A percentile compares a stretch with the other conserved stretches of the same genome.
phyloP scores from a whole-genome alignment of 2,797 vertebrate genomes.

The Sebastes reedi region DNA sequence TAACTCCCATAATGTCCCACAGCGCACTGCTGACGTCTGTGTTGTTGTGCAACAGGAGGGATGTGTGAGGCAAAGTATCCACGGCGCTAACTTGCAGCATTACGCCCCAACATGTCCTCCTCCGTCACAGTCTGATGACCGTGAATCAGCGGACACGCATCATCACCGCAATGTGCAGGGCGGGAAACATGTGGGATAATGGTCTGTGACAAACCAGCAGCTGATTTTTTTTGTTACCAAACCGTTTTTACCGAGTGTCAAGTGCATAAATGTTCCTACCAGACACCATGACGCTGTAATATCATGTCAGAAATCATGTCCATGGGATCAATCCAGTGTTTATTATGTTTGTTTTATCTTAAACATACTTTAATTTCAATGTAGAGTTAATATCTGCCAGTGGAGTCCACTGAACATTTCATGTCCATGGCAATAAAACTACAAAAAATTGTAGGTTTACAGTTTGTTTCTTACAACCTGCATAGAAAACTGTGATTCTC shows the following conservation, averaged over 20 bases:
- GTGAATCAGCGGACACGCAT: neutral
- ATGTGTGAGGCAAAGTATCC: neutral
- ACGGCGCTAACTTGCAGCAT: neutral
- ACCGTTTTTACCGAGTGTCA: neutral
- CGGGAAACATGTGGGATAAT: neutral
- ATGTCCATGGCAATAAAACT: too few relatives aligned
- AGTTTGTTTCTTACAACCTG: too few relatives aligned
- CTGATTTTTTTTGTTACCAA: neutral
- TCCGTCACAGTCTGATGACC: neutral
- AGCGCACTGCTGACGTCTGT: neutral
- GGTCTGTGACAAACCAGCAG: neutral
- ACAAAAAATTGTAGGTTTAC: too few relatives aligned
- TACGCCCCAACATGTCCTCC: neutral
- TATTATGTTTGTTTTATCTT: too few relatives aligned
- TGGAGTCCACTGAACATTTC: too few relatives aligned
- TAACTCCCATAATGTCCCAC: neutral
- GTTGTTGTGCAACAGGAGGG: constrained; percentile 22
- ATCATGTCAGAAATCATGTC: too few relatives aligned
- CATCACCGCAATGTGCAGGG: neutral
- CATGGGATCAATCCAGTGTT: too few relatives aligned
- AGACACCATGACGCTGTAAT: neutral
- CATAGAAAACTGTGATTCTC: too few relatives aligned
- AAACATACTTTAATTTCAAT: too few relatives aligned
- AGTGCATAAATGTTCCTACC: neutral
- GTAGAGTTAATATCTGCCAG: too few relatives aligned